Conservation (phyloP, 2,113 vertebrate genomes). For the Cyprinodon tularosa region DNA sequence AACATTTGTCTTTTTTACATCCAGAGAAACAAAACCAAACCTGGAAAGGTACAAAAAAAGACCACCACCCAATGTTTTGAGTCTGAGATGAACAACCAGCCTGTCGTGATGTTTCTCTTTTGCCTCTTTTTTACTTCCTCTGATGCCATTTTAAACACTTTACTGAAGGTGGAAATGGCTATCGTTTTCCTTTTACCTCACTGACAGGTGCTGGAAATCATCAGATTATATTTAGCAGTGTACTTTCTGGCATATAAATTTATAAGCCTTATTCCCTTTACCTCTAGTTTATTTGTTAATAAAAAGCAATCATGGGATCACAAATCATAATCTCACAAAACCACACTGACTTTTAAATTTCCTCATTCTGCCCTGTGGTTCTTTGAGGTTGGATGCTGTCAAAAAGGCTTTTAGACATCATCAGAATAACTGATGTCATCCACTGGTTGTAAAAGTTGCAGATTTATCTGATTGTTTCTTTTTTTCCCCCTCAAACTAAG, state of each 20-base stretch:
- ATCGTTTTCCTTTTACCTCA: neutral
- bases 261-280: neutral
- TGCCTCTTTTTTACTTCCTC: too few species aligned
- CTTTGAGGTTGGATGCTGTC: neutral
- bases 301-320: constrained; percentile 3
- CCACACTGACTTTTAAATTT: neutral
- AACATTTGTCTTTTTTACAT: too few species aligned
- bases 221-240: neutral
- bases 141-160: too few species aligned
- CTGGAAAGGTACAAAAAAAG: too few species aligned
- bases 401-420: neutral
- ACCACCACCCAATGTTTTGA: too few species aligned
- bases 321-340: neutral
- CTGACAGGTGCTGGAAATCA: neutral
- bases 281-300: neutral
- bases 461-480: constrained; percentile 36
- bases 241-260: neutral
- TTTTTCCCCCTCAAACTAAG: constrained; percentile 2
- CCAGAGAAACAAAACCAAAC: too few species aligned
- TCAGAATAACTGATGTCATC: constrained; percentile 6
- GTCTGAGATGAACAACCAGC: too few species aligned
- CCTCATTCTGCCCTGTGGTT: neutral
- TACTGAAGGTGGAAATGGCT: neutral
- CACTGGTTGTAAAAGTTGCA: constrained; percentile 15
- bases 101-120: too few species aligned